Evolutionary conservation across 2,797 vertebrate genomes (phyloP).

Genomic region (Diplodus sargus): DNA sequence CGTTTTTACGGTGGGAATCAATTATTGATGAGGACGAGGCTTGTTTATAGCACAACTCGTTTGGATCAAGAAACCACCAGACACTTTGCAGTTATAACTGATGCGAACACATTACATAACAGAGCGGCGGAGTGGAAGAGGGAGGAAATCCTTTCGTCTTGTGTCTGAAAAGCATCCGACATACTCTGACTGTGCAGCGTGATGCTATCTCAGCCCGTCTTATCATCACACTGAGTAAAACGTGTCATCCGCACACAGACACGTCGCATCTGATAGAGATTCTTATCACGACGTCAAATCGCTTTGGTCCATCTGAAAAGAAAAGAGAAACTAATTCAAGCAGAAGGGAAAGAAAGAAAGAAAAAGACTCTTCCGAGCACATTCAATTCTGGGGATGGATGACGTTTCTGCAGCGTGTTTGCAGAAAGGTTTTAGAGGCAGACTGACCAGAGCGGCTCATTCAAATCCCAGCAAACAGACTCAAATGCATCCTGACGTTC

Average conservation of each 20-base stretch:
- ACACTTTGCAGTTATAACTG: constrained; percentile 25
- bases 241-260: constrained; percentile 21
- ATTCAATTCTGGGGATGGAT: not conserved
- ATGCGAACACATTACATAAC: constrained; percentile 54
- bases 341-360: not conserved
- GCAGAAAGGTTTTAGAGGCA: not conserved
- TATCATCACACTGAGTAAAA: constrained; percentile 36
- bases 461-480: not conserved
- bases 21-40: constrained; percentile 68
- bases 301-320: constrained; percentile 13
- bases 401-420: not conserved
- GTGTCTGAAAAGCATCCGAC: constrained; percentile 50
- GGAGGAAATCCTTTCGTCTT: constrained; percentile 50
- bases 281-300: constrained; percentile 32
- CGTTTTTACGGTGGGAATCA: constrained; percentile 40
- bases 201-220: constrained; percentile 46
- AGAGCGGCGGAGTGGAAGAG: constrained; percentile 19
- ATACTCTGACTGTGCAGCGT: constrained; percentile 14
- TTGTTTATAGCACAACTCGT: constrained; percentile 59
- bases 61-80: constrained; percentile 51
- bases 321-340: not conserved
- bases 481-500: not conserved
- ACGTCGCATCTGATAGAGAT: constrained; percentile 25
- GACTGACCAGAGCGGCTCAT: not conserved
- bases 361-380: not conserved